phyloP scores from a whole-genome alignment of 2,888 invertebrate species.

The Drosophila tanythrix region DNA sequence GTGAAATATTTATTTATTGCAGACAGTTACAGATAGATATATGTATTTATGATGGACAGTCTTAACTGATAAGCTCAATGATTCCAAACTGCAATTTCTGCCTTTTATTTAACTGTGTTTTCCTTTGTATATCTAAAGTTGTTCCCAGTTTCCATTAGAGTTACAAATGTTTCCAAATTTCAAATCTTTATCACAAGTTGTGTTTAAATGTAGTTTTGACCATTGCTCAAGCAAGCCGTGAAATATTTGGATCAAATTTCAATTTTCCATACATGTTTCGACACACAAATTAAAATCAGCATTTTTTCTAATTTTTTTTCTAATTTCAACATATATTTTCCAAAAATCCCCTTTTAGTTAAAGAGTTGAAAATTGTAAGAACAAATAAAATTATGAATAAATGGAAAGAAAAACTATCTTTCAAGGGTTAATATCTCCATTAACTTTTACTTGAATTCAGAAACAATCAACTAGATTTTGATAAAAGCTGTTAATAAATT shows the following conservation, averaged over 20 bases:
- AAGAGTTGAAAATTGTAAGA: no score
- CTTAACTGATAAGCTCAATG: neutral
- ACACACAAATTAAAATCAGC: no score
- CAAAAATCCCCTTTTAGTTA: no score
- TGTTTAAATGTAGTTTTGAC: neutral
- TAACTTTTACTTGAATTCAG: neutral
- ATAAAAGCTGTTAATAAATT: neutral
- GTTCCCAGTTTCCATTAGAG: neutral
- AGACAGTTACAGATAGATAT: neutral
- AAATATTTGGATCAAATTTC: no score
- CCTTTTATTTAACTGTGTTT: neutral
- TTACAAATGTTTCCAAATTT: neutral
- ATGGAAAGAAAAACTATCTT: neutral
- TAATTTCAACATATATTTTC: no score
- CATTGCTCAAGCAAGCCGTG: no score
- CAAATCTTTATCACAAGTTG: neutral
- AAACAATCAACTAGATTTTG: neutral
- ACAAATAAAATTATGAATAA: no score
- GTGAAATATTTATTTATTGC: neutral
- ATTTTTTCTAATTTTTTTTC: neutral
- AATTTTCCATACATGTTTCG: no score
- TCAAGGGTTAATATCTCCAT: neutral
- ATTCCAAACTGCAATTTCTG: neutral
- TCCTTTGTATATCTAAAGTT: neutral
- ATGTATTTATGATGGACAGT: neutral